A percentile compares a stretch with the other conserved stretches of the same genome.
Conservation (phyloP, 2,797 vertebrate genomes). For the Botia almorhae region DNA sequence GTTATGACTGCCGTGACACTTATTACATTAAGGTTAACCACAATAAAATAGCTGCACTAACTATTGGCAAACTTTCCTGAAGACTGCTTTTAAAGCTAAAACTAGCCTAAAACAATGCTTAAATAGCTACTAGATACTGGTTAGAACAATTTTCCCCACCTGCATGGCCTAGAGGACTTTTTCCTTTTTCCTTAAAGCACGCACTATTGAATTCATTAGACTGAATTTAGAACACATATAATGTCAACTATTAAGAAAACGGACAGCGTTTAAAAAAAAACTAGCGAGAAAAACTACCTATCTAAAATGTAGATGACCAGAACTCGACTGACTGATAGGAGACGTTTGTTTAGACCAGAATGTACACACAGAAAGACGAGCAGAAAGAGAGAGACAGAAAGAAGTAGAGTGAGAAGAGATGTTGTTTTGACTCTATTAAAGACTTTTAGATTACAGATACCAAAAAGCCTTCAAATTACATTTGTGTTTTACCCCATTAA, state of each 20-base stretch:
- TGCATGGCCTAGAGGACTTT: not conserved
- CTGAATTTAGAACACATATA: not conserved
- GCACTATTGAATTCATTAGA: not conserved
- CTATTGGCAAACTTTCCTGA: not conserved
- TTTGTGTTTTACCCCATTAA: conserved; percentile 26
- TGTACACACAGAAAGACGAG: conserved; percentile 2
- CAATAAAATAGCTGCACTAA: not conserved
- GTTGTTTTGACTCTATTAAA: conserved; percentile 4
- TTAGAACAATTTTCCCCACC: not conserved
- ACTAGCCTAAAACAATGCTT: not conserved
- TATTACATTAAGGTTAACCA: not conserved
- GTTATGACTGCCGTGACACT: not conserved
- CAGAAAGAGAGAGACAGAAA: not conserved
- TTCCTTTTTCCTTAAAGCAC: not conserved
- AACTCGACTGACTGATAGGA: too few relatives aligned
- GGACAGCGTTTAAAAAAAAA: too few relatives aligned
- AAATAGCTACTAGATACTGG: not conserved
- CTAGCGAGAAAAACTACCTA: not conserved
- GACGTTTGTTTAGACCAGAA: not conserved
- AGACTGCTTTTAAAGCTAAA: not conserved
- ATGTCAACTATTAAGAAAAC: too few relatives aligned
- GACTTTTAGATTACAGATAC: conserved; percentile 28
- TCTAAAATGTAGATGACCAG: conserved; percentile 46
- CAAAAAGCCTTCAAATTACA: conserved; percentile 16
- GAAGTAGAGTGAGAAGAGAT: not conserved